A percentile compares a stretch with the other conserved stretches of the same genome.
Evolutionary conservation across 2,888 invertebrate genomes (phyloP).

Genomic region (Pheosia tremula): DNA sequence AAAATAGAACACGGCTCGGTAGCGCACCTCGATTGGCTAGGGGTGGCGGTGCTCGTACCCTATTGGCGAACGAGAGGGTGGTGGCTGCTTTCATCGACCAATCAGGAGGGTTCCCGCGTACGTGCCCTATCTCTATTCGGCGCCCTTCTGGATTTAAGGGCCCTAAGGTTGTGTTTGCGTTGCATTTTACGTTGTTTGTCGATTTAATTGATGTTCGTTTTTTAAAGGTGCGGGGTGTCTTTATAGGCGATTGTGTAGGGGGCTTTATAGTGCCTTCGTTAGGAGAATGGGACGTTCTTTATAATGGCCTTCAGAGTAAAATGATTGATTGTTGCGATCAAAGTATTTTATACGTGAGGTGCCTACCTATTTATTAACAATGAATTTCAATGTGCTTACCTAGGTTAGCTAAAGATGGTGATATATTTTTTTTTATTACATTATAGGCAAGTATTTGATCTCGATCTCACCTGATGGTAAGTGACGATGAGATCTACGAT

Average conservation of each 20-base stretch:
- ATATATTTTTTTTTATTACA: too few relatives aligned
- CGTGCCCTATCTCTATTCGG: conserved; percentile 74
- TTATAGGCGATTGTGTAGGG: conserved; percentile 5
- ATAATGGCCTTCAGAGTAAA: neutral
- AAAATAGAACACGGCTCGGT: conserved; percentile 41
- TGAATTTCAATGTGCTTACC: too few relatives aligned
- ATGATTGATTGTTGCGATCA: neutral
- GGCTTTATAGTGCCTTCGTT: conserved; percentile 5
- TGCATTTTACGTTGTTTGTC: conserved; percentile 79
- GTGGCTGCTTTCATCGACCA: conserved; percentile 52
- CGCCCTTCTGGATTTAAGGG: conserved; percentile 66
- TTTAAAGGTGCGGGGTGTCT: conserved; percentile 49
- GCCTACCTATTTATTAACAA: neutral
- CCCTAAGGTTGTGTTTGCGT: conserved; percentile 75
- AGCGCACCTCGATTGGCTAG: conserved; percentile 40
- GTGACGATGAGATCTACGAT: too few relatives aligned
- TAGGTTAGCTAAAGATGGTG: too few relatives aligned
- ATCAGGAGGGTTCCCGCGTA: conserved; percentile 51
- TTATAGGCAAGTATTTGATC: too few relatives aligned
- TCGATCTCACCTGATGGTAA: too few relatives aligned
- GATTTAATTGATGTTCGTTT: conserved; percentile 74
- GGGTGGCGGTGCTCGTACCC: conserved; percentile 47
- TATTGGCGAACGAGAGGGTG: conserved; percentile 59
- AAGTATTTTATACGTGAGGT: neutral
- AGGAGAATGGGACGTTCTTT: neutral